phyloP scores from a whole-genome alignment of 2,797 vertebrate species.

The Lepus townsendii region DNA sequence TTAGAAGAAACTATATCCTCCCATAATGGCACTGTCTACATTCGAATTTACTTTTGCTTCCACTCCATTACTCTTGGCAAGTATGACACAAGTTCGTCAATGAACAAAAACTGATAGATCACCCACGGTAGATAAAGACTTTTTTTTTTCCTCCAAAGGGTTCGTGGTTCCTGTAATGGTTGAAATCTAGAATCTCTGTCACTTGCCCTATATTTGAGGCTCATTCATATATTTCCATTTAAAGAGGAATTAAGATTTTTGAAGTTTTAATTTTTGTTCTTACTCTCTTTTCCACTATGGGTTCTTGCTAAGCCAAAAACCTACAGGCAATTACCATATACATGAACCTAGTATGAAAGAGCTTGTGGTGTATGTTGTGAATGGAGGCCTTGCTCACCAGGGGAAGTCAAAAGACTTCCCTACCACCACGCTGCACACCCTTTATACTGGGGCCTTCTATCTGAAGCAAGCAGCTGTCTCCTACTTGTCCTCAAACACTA shows the following conservation, averaged over 20 bases:
- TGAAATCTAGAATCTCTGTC: background rate
- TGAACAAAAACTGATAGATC: background rate
- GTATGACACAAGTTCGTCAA: background rate
- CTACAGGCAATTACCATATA: background rate
- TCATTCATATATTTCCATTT: background rate
- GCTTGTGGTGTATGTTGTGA: background rate
- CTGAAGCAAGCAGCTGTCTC: background rate
- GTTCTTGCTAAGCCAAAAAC: background rate
- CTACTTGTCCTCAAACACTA: background rate
- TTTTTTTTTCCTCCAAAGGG: background rate
- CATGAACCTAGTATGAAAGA: background rate
- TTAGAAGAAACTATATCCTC: background rate
- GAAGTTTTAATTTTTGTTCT: background rate
- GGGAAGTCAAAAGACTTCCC: background rate
- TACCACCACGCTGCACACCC: background rate
- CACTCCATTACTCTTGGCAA: background rate
- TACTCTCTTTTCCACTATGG: background rate
- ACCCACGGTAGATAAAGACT: background rate
- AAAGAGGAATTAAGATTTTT: background rate
- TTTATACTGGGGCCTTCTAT: background rate
- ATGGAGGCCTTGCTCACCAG: background rate
- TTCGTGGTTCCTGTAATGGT: background rate
- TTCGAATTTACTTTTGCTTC: constrained; percentile 19
- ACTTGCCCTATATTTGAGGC: background rate
- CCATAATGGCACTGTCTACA: background rate